Percentiles rank a stretch among this genome's conserved stretches.
phyloP scores from a whole-genome alignment of 92 coral and sea anemone genomes.

The Porites lobata region DNA sequence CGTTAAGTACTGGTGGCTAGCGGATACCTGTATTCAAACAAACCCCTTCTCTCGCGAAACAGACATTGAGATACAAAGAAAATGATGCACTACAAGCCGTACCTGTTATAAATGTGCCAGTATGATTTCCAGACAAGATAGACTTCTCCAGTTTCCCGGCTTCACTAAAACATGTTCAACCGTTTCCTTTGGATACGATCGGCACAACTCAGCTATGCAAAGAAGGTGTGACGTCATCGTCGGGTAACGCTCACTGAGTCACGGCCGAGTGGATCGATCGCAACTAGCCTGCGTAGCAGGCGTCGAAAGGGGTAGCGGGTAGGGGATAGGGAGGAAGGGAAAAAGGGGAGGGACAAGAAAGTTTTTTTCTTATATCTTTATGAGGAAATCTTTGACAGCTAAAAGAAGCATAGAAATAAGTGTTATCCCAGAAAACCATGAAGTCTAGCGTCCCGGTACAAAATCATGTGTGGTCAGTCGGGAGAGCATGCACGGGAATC shows the following conservation, averaged over 20 bases:
- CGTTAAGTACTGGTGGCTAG: slow-evolving; percentile 5
- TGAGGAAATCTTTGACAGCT: no score
- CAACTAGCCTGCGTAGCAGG: no score
- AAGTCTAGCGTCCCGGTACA: no score
- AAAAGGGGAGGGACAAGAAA: no score
- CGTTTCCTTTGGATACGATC: not conserved
- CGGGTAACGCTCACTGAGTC: slow-evolving; percentile 1
- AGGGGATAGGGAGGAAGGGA: no score
- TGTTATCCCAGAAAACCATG: no score
- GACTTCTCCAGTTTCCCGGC: not conserved
- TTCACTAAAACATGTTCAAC: not conserved
- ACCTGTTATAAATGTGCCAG: slow-evolving; percentile 21
- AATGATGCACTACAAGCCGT: not conserved
- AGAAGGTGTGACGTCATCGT: slow-evolving; percentile 22
- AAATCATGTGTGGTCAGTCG: no score
- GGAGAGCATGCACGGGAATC: no score
- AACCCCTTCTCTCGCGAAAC: slow-evolving; percentile 34
- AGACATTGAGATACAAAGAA: not conserved
- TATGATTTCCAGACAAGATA: not conserved
- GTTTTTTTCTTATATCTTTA: no score
- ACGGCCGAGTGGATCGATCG: not conserved
- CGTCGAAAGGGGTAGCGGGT: no score
- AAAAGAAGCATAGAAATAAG: no score
- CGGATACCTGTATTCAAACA: slow-evolving; percentile 19
- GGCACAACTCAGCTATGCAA: slow-evolving; percentile 17